Evolutionary conservation across 2,113 vertebrate genomes (phyloP).

Genomic region (Phoenicopterus ruber): DNA sequence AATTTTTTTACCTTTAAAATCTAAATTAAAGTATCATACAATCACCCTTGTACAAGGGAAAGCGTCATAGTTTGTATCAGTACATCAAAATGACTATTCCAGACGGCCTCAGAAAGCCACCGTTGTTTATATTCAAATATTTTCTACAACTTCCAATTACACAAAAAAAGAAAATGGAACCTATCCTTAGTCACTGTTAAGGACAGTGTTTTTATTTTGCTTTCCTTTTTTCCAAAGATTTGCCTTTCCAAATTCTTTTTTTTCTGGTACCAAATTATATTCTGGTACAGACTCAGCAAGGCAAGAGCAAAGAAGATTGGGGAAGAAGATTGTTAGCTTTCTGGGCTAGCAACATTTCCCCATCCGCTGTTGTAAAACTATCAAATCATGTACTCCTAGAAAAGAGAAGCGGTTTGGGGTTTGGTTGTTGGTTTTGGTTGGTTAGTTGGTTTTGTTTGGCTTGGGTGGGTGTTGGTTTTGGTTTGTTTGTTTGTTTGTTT

Average conservation of each 20-base stretch:
- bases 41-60: not conserved
- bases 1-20: not conserved
- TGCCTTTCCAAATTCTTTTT: not conserved
- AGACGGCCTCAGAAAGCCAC: not conserved
- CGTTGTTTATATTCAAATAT: not conserved
- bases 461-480: rapidly evolving
- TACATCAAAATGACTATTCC: not conserved
- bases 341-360: not conserved
- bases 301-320: rapidly evolving
- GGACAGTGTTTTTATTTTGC: not conserved
- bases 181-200: not conserved
- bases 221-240: not conserved
- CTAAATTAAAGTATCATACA: not conserved
- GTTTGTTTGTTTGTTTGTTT: not conserved
- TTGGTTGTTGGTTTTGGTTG: not conserved
- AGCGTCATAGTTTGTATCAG: not conserved
- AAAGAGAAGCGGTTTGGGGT: not conserved
- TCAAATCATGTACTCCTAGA: not conserved
- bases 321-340: not conserved
- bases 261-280: not conserved
- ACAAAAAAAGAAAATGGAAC: not conserved
- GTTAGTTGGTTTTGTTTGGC: not conserved
- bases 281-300: not conserved
- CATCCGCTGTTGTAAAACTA: not conserved
- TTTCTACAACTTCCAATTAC: not conserved